Evolutionary conservation across 2,113 vertebrate species (phyloP), one percentile per base, ranked within the genome.

Genomic region (Chauna torquata): DNA sequence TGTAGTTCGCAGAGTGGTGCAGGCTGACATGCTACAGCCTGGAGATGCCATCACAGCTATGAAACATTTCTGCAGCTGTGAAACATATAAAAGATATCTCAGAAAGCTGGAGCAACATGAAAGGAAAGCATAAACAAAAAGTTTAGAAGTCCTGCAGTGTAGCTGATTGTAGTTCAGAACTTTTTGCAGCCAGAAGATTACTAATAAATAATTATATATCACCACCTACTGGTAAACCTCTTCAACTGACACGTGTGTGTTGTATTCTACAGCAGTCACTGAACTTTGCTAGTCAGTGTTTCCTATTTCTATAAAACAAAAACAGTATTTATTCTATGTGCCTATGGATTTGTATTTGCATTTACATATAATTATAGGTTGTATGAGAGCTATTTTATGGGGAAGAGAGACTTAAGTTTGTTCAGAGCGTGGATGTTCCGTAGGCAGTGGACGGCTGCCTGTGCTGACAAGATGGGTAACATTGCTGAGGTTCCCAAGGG

Each of bases 171-270:
- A 75, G 19, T 5, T 57, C 40, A 55, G 62, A 92, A 55, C 7
- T 1, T 65, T 88, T 36, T 50, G 38, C 42, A 70, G 65, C 5
- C 42, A 62, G 45, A 80, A 80, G 58, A 85, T 2, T 30, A 44
- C 55, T 58, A 45, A 89, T 80, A 90, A 82, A 54, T 79, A 93
- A 92, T 66, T 91, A 3, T 17, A 61, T 94, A 36, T 74, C 96
- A 92, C 97, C 97, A 95, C 68, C 96, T 97, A 80, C 96, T 81
- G 97, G 97, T 22, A 88, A 91, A 82, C 16, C 7, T 71, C 38
- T 54, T 54, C 3, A 25, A 66, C 25, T 16, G 6, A 23, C 32
- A 55, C 28, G 66, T 27, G 18, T 18, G 44, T n/a, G 30, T 23
- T 65, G 47, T n/a, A 40, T 34, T 82, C 54, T 54, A 49, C 69